These are phyloP conservation scores for Atherinosoma microstoma DNA, from an alignment of 2,797 vertebrate species.

Conservation along the genomic window DNA sequence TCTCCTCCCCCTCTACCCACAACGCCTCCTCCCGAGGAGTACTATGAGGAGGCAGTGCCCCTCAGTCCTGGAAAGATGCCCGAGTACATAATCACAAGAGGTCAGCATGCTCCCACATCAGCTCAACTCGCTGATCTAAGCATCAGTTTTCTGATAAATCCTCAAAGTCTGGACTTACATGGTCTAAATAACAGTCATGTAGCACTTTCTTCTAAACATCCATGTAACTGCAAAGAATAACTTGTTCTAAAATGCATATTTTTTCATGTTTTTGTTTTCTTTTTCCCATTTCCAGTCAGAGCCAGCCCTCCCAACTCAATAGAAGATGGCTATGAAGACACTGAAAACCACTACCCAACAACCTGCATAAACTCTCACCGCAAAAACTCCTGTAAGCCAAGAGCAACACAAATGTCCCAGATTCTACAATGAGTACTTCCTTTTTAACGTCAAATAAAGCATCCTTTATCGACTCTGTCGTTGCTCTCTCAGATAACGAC, in stretches of 20 bases:
- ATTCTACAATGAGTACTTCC: accelerated
- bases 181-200: slow-evolving; percentile 12
- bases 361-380: slow-evolving; percentile 90
- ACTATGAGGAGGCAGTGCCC: slow-evolving; percentile 97
- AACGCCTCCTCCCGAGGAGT: slow-evolving; percentile 94
- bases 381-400: slow-evolving; percentile 92
- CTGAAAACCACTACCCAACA: slow-evolving; percentile 91
- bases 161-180: slow-evolving; percentile 3
- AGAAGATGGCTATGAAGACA: slow-evolving; percentile 94
- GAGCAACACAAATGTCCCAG: neutral
- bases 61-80: slow-evolving; percentile 91
- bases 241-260: slow-evolving; percentile 20
- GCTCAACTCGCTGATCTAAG: slow-evolving; percentile 24
- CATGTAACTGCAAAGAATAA: slow-evolving; percentile 25
- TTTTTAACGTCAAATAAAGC: neutral
- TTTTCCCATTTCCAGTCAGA: slow-evolving; percentile 81
- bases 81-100: slow-evolving; percentile 90
- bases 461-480: neutral
- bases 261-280: neutral
- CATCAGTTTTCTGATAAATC: slow-evolving; percentile 25
- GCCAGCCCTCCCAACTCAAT: slow-evolving; percentile 93
- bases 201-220: neutral
- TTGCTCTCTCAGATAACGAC: slow-evolving; percentile 88
- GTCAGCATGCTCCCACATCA: slow-evolving; percentile 64
- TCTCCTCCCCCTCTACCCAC: slow-evolving; percentile 91